A percentile compares a stretch with the other conserved stretches of the same genome.
phyloP scores from a whole-genome alignment of 2,888 invertebrate genomes.

The Merodon equestris region DNA sequence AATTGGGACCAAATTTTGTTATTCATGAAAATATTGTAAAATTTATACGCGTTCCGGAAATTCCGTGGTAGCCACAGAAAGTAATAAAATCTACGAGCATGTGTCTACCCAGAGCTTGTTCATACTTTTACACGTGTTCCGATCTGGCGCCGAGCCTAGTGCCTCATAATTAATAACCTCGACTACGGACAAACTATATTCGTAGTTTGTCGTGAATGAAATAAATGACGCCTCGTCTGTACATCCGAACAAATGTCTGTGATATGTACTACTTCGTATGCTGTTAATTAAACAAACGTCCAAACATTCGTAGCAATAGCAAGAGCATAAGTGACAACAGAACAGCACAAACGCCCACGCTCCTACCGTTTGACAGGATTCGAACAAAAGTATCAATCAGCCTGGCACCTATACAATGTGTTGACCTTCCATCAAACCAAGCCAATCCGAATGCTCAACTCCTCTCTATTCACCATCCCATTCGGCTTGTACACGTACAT shows the following conservation, averaged over 20 bases:
- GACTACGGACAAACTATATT: too few species aligned
- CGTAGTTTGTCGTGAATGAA: too few species aligned
- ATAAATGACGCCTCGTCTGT: neutral
- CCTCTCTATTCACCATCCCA: conserved; percentile 43
- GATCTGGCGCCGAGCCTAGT: too few species aligned
- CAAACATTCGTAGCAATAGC: conserved; percentile 7
- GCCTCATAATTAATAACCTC: too few species aligned
- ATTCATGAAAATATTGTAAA: too few species aligned
- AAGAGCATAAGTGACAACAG: too few species aligned
- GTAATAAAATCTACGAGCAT: too few species aligned
- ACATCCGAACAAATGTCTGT: conserved; percentile 18
- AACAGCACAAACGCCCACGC: conserved; percentile 53
- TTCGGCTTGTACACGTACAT: conserved; percentile 37
- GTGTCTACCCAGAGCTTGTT: too few species aligned
- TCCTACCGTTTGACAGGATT: conserved; percentile 65
- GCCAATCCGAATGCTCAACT: conserved; percentile 44
- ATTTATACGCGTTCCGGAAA: too few species aligned
- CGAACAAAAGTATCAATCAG: conserved; percentile 68
- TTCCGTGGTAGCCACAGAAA: too few species aligned
- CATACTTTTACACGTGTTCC: too few species aligned
- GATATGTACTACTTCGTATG: conserved; percentile 43
- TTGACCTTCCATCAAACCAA: conserved; percentile 67
- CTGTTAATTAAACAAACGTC: conserved; percentile 66
- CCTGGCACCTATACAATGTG: conserved; percentile 67
- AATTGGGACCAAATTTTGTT: too few species aligned